phyloP scores from a whole-genome alignment of 2,888 invertebrate genomes.

The Catocala fraxini region DNA sequence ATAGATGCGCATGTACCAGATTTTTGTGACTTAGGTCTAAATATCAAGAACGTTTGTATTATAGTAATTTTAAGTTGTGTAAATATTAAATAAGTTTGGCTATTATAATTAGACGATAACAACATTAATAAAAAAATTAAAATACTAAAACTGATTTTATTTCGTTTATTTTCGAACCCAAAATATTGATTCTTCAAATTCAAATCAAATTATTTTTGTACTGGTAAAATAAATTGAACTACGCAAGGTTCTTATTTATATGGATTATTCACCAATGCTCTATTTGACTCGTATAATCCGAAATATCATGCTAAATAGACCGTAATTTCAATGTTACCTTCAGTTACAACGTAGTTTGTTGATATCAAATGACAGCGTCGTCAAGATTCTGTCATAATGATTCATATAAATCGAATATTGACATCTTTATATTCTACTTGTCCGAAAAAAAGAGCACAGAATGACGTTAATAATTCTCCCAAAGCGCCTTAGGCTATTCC shows the following conservation, averaged over 20 bases:
- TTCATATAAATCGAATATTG: slow-evolving; percentile 1
- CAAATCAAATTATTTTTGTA: too few relatives aligned
- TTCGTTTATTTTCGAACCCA: too few relatives aligned
- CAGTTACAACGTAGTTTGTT: too few relatives aligned
- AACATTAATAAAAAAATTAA: slow-evolving; percentile 34
- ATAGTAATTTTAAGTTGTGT: slow-evolving; percentile 46
- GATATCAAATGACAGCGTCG: too few relatives aligned
- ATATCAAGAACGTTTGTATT: slow-evolving; percentile 30
- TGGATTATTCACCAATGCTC: too few relatives aligned
- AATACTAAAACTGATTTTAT: slow-evolving; percentile 14
- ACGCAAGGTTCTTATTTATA: too few relatives aligned
- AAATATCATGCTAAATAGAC: too few relatives aligned
- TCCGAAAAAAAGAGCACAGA: background rate
- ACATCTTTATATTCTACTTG: background rate
- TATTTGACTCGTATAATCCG: too few relatives aligned
- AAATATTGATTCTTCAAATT: too few relatives aligned
- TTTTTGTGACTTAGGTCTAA: slow-evolving; percentile 15
- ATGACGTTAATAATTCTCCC: background rate
- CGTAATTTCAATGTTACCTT: too few relatives aligned
- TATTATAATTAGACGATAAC: slow-evolving; percentile 42
- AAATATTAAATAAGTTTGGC: slow-evolving; percentile 45
- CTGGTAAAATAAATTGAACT: too few relatives aligned
- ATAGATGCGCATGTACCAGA: slow-evolving; percentile 16
- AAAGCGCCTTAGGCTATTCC: slow-evolving; percentile 1
- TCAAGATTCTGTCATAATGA: too few relatives aligned